phyloP scores from a whole-genome alignment of 37 sponge, comb jelly and placozoan species.

The Eunapius fragilis region DNA sequence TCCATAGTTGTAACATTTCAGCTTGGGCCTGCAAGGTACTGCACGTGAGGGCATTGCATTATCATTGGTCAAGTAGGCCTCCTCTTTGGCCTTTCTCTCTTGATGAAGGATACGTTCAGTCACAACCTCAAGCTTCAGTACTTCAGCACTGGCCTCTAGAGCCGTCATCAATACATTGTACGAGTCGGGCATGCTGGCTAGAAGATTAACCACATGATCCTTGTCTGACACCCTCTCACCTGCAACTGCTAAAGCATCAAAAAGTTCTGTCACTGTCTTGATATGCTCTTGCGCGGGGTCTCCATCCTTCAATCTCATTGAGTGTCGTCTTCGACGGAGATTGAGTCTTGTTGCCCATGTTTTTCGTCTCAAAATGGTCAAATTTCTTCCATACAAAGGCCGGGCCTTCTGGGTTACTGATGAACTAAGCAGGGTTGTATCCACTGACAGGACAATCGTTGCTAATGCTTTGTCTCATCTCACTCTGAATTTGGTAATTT shows the following conservation, averaged over 20 bases:
- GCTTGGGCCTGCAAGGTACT: slow-evolving; percentile 11
- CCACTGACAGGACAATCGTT: no score
- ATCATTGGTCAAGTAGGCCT: not conserved
- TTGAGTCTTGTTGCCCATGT: slow-evolving; percentile 57
- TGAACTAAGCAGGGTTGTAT: no score
- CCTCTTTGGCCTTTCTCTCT: slow-evolving; percentile 38
- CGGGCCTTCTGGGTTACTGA: no score
- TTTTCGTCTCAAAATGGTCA: slow-evolving; percentile 62
- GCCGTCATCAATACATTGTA: slow-evolving; percentile 60
- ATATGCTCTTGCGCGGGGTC: slow-evolving; percentile 61
- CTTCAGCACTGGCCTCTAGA: slow-evolving; percentile 42
- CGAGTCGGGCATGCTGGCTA: slow-evolving; percentile 56
- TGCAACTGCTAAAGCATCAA: slow-evolving; percentile 39
- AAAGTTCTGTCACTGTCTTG: slow-evolving; percentile 56
- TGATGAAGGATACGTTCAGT: slow-evolving; percentile 44
- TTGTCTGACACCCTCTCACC: slow-evolving; percentile 43
- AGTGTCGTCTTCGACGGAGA: slow-evolving; percentile 36
- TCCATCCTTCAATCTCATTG: slow-evolving; percentile 50
- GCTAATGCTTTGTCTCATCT: no score
- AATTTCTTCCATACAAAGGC: no score
- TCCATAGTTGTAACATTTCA: slow-evolving; percentile 37
- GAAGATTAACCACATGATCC: slow-evolving; percentile 59
- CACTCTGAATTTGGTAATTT: no score
- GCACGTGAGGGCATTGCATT: slow-evolving; percentile 33
- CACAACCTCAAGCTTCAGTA: slow-evolving; percentile 35